Percentiles rank a stretch among this genome's conserved stretches.
Conservation (phyloP, 1,140 invertebrate species). For the Neodiprion lecontei region DNA sequence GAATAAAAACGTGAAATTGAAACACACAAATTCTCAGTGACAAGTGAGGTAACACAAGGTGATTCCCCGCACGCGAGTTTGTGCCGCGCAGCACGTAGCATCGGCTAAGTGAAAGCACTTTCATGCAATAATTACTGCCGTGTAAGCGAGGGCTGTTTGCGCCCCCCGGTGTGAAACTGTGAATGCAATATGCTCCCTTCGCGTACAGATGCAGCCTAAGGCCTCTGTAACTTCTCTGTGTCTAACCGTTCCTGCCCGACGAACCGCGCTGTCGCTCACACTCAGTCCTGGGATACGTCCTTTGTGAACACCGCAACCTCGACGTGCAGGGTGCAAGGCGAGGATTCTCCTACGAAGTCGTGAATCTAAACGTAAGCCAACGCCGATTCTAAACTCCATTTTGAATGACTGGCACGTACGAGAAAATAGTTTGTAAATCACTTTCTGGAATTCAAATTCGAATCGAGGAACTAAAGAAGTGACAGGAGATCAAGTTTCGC, state of each 20-base stretch:
- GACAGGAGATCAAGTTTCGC: too few relatives aligned
- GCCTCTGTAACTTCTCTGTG: neutral
- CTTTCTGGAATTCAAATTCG: too few relatives aligned
- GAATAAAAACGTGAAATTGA: neutral
- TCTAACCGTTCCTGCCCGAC: neutral
- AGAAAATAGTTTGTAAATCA: too few relatives aligned
- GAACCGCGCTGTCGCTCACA: neutral
- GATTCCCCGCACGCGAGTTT: neutral
- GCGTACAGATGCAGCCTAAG: neutral
- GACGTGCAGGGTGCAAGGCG: too few relatives aligned
- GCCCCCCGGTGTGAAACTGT: slow-evolving; percentile 3
- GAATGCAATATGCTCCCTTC: slow-evolving; percentile 5
- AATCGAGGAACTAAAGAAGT: too few relatives aligned
- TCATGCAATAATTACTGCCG: neutral
- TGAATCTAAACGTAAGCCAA: too few relatives aligned
- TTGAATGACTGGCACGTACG: too few relatives aligned
- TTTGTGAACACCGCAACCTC: too few relatives aligned
- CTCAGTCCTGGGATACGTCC: too few relatives aligned
- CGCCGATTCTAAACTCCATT: too few relatives aligned
- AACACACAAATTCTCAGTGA: neutral
- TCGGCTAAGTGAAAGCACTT: neutral
- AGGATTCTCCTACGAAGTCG: too few relatives aligned
- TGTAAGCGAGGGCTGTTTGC: neutral
- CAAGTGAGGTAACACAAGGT: neutral
- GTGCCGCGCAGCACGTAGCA: neutral